Conservation (phyloP, 2,888 invertebrate genomes). For the Ptycholaimellus sp. region DNA sequence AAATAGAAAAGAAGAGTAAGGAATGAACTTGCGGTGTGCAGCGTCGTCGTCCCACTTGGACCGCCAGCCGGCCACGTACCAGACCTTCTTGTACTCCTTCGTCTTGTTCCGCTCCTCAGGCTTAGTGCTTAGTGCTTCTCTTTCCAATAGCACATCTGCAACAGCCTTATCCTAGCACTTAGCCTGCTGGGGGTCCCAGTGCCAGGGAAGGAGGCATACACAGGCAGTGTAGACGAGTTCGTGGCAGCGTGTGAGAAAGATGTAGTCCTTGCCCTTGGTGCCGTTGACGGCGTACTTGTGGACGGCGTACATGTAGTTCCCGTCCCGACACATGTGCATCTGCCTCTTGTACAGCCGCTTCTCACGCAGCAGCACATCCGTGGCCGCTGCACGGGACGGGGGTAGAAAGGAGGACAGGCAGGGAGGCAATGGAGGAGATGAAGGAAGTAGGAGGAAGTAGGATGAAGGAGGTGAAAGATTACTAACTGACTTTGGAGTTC, state of each 20-base stretch:
- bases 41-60: conserved; percentile 2
- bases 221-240: conserved; percentile 1
- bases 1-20: too few relatives aligned
- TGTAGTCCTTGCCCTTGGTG: conserved; percentile 3
- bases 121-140: too few relatives aligned
- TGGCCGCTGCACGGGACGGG: too few relatives aligned
- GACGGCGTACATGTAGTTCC: conserved; percentile 1
- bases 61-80: conserved; percentile 2
- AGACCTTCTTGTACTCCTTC: background rate
- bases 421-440: too few relatives aligned
- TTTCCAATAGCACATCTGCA: too few relatives aligned
- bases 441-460: too few relatives aligned
- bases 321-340: conserved; percentile 2
- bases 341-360: background rate
- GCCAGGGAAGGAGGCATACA: background rate
- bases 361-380: too few relatives aligned
- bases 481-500: too few relatives aligned
- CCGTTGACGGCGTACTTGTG: background rate
- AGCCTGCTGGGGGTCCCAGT: background rate
- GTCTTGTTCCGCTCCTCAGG: background rate
- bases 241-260: conserved; percentile 1
- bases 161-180: too few relatives aligned
- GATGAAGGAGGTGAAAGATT: too few relatives aligned
- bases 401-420: too few relatives aligned
- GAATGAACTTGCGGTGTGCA: too few relatives aligned